These are phyloP conservation scores for Patiria pectinifera DNA, from an alignment of 53 echinoderm and acorn worm genomes.

Conservation along the genomic window DNA sequence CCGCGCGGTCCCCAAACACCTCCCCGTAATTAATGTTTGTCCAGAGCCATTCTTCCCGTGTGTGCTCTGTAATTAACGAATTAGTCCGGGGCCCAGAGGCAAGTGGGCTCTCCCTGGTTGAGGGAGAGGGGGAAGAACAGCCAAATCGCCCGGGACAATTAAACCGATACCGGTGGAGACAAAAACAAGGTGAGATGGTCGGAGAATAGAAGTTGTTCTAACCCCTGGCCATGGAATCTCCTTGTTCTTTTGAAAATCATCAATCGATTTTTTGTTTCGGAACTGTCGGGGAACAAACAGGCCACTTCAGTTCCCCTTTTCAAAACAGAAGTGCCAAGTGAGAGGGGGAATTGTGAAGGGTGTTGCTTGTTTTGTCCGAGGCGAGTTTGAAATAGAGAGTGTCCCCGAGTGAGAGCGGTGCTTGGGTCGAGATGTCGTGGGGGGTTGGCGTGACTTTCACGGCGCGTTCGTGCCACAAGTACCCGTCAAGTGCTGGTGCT, in stretches of 20 bases:
- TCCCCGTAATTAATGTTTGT: slow-evolving; percentile 54
- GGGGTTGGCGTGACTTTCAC: slow-evolving; percentile 24
- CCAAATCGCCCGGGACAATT: slow-evolving; percentile 5
- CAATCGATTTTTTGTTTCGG: slow-evolving; percentile 27
- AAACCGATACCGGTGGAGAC: slow-evolving; percentile 37
- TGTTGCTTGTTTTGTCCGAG: neutral
- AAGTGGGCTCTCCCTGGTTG: neutral
- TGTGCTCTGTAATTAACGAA: slow-evolving; percentile 58
- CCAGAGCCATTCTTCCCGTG: slow-evolving; percentile 35
- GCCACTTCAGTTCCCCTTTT: neutral
- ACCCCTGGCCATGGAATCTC: slow-evolving; percentile 2
- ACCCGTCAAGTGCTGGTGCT: slow-evolving; percentile 32
- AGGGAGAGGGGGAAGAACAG: neutral
- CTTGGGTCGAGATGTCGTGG: neutral
- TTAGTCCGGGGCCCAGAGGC: slow-evolving; percentile 10
- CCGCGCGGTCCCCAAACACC: slow-evolving; percentile 22
- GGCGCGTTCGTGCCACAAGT: slow-evolving; percentile 37
- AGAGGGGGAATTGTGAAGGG: neutral
- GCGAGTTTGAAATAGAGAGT: neutral
- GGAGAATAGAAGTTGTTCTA: neutral
- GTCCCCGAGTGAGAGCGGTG: neutral
- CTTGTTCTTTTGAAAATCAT: neutral
- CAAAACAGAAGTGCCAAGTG: neutral
- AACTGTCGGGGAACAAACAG: slow-evolving; percentile 5
- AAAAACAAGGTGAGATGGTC: slow-evolving; percentile 55